phyloP scores from a whole-genome alignment of 2,113 vertebrate species.

The Ia io region DNA sequence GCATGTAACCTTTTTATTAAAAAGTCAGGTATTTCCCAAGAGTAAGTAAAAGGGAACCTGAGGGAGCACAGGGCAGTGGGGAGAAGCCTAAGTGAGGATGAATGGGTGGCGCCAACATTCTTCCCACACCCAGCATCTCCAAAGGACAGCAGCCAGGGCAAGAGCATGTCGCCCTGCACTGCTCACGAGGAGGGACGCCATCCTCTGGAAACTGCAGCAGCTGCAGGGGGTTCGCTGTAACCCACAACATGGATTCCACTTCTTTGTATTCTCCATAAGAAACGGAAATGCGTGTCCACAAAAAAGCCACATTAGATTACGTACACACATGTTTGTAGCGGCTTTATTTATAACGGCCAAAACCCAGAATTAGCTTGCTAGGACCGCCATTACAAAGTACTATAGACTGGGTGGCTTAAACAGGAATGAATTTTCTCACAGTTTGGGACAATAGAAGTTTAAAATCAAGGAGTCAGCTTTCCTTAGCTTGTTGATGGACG shows the following conservation, averaged over 20 bases:
- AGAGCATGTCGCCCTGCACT: not conserved
- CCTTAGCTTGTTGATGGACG: not conserved
- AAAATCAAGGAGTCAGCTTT: not conserved
- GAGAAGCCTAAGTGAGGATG: not conserved
- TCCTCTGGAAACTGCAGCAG: not conserved
- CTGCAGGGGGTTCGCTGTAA: not conserved
- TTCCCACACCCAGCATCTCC: not conserved
- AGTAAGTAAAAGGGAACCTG: not conserved
- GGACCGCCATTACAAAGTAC: not conserved
- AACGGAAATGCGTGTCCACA: not conserved
- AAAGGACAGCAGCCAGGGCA: not conserved
- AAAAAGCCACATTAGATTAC: not conserved
- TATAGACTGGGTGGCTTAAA: not conserved
- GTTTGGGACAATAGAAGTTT: not conserved
- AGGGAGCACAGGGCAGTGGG: not conserved
- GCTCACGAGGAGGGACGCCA: accelerated
- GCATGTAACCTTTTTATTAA: not conserved
- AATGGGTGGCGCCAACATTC: not conserved
- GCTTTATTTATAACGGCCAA: not conserved
- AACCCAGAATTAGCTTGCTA: not conserved
- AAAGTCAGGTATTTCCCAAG: not conserved
- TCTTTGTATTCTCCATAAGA: not conserved
- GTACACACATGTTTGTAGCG: not conserved
- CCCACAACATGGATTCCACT: not conserved
- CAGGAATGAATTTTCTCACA: not conserved